Conservation (phyloP, 2,113 vertebrate species). For the Xenopus borealis region DNA sequence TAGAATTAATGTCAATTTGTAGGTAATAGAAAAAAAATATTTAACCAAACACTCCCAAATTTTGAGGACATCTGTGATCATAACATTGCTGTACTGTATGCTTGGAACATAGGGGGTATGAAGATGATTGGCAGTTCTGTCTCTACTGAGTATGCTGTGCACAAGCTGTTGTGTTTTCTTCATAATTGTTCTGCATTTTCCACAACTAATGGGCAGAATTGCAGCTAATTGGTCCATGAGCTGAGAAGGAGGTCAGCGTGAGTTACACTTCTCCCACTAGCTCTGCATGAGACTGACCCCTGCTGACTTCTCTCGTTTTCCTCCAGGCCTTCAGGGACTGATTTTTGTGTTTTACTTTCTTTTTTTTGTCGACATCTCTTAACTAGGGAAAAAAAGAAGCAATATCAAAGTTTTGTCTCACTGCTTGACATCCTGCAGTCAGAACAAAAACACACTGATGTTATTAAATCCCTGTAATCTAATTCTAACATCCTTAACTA, state of each 20-base stretch:
- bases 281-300: conserved; percentile 42
- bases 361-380: conserved; percentile 33
- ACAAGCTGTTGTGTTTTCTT: conserved; percentile 43
- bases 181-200: conserved; percentile 44
- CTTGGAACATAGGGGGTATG: conserved; percentile 24
- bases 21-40: too few relatives aligned
- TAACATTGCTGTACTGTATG: conserved; percentile 35
- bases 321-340: conserved; percentile 35
- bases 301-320: conserved; percentile 39
- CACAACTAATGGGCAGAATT: conserved; percentile 46
- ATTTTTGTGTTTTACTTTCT: conserved; percentile 37
- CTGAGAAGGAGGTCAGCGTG: conserved; percentile 37
- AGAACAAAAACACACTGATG: conserved; percentile 33
- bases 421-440: conserved; percentile 28
- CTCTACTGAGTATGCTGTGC: conserved; percentile 35
- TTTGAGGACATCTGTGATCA: conserved; percentile 34
- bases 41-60: background rate
- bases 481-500: conserved; percentile 16
- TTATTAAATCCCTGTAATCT: conserved; percentile 28
- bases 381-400: conserved; percentile 24
- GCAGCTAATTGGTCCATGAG: conserved; percentile 44
- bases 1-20: too few relatives aligned
- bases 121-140: conserved; percentile 35
- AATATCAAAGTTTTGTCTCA: conserved; percentile 39
- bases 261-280: conserved; percentile 41